A percentile compares a stretch with the other conserved stretches of the same genome.
These are phyloP conservation scores for Steinernema feltiae DNA, from an alignment of 1,140 invertebrate genomes.

Conservation along the genomic window DNA sequence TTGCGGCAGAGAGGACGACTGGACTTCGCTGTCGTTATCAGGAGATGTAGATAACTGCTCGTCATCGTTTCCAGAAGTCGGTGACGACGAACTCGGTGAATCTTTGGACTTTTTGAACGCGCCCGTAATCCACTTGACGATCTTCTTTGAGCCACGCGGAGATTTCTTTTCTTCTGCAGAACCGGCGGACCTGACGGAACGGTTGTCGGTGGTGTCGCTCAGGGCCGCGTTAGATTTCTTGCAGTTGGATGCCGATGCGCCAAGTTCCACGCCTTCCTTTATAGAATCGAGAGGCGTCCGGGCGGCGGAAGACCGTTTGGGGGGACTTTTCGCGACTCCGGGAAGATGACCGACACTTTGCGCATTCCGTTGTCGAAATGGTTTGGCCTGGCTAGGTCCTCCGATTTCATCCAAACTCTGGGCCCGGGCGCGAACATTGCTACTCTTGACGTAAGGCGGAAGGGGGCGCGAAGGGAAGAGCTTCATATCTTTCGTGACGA, in stretches of 20 bases:
- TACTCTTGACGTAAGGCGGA: slow-evolving; percentile 27
- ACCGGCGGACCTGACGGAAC: background rate
- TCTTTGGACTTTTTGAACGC: slow-evolving; percentile 14
- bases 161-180: background rate
- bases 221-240: background rate
- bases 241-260: background rate
- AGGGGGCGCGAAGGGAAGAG: slow-evolving; percentile 25
- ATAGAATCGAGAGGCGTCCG: background rate
- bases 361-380: background rate
- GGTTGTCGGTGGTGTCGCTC: background rate
- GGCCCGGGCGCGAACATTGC: slow-evolving; percentile 34
- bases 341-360: background rate
- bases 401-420: slow-evolving; percentile 31
- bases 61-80: slow-evolving; percentile 11
- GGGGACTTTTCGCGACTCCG: background rate
- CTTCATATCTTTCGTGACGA: slow-evolving; percentile 34
- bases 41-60: background rate
- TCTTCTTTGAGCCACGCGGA: background rate
- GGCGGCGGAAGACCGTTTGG: background rate
- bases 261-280: slow-evolving; percentile 4
- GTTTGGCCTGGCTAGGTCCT: background rate
- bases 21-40: background rate
- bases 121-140: background rate
- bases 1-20: background rate
- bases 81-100: background rate